Conservation (phyloP, 2,113 vertebrate genomes). For the Irena cyanogastra region DNA sequence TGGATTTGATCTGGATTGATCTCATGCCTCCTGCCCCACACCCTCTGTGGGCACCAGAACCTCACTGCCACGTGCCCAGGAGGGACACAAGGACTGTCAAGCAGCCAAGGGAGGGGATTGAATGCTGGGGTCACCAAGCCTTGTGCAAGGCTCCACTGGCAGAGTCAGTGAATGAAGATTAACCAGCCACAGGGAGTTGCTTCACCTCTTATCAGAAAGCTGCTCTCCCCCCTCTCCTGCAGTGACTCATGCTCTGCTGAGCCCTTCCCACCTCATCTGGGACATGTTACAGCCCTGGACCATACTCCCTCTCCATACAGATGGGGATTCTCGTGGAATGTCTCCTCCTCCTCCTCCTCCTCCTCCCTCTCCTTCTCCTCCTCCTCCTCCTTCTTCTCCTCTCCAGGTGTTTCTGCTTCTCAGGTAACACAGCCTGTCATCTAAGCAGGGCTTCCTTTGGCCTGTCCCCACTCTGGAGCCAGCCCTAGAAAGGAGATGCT, state of each 20-base stretch:
- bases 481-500: neutral
- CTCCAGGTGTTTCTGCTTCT: too few species aligned
- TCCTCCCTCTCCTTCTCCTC: too few species aligned
- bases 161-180: neutral
- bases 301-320: constrained; percentile 31
- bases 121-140: neutral
- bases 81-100: neutral
- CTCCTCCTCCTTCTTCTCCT: too few species aligned
- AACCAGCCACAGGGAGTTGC: neutral
- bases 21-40: too few species aligned
- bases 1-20: too few species aligned
- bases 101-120: neutral
- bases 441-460: neutral
- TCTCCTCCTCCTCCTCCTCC: constrained; percentile 1
- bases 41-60: neutral
- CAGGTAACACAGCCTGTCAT: neutral
- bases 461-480: neutral
- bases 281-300: constrained; percentile 58
- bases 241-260: constrained; percentile 5
- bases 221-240: neutral
- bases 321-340: constrained; percentile 66
- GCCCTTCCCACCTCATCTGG: constrained; percentile 59
- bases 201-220: constrained; percentile 7
- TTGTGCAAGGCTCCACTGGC: neutral
- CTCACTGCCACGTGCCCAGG: fast-evolving